Conservation (phyloP, 2,113 vertebrate species). For the Eublepharis macularius region DNA sequence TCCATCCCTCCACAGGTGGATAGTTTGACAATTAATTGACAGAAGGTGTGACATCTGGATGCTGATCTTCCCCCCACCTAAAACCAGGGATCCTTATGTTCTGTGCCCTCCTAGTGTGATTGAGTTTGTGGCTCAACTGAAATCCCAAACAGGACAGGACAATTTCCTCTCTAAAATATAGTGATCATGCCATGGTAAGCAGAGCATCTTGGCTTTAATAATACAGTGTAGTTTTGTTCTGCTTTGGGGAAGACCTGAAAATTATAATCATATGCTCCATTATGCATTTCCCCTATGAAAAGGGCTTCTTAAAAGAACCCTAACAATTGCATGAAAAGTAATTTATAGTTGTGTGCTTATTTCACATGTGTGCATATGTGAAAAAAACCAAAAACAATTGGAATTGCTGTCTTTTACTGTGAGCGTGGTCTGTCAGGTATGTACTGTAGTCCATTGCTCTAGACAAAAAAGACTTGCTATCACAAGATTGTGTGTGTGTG, state of each 20-base stretch:
- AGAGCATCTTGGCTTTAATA: background rate
- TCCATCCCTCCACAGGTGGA: too few species aligned
- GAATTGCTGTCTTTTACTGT: background rate
- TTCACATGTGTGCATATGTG: background rate
- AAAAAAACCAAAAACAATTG: background rate
- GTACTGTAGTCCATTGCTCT: too few species aligned
- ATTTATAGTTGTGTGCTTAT: background rate
- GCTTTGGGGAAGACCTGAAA: background rate
- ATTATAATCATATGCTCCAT: background rate
- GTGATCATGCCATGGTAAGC: too few species aligned
- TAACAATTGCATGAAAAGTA: background rate
- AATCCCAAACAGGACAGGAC: too few species aligned
- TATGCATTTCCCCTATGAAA: background rate
- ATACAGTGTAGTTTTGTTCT: background rate
- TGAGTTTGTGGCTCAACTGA: too few species aligned
- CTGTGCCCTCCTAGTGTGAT: too few species aligned
- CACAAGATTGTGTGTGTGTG: too few species aligned
- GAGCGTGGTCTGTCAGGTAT: background rate
- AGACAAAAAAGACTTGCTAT: background rate
- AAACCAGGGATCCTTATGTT: too few species aligned
- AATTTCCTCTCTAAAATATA: too few species aligned
- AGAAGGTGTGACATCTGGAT: too few species aligned
- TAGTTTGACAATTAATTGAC: too few species aligned
- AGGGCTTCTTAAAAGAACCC: background rate
- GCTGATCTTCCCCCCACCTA: too few species aligned